Evolutionary conservation across 2,797 vertebrate species (phyloP).

Genomic region (Myotis daubentonii): DNA sequence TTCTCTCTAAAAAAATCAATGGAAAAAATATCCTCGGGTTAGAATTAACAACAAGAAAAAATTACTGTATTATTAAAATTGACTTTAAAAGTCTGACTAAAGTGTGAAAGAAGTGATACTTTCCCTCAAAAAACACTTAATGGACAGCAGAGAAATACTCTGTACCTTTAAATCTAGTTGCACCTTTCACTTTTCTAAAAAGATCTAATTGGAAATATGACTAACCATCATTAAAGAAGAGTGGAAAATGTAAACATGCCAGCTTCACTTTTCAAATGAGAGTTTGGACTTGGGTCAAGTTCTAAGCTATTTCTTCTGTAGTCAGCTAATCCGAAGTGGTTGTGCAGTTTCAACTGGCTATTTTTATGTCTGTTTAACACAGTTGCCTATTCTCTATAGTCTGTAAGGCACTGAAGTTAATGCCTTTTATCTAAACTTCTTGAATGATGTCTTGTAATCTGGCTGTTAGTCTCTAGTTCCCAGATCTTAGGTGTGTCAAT

Average conservation of each 20-base stretch:
- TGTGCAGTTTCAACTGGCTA: background rate
- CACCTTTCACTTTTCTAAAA: background rate
- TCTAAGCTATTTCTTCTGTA: background rate
- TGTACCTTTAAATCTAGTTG: background rate
- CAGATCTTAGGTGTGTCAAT: background rate
- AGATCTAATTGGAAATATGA: slow-evolving; percentile 34
- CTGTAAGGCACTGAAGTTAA: background rate
- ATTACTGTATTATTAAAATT: background rate
- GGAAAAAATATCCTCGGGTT: too few relatives aligned
- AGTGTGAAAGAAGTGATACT: slow-evolving; percentile 21
- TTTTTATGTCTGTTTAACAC: background rate
- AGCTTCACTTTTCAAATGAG: background rate
- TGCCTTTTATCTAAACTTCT: background rate
- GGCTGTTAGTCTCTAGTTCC: background rate
- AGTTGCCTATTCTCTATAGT: background rate
- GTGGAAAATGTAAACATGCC: background rate
- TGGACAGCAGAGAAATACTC: background rate
- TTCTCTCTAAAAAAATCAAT: too few relatives aligned
- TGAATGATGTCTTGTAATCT: background rate
- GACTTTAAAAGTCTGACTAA: background rate
- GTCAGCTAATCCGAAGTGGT: background rate
- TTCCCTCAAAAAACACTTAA: slow-evolving; percentile 24
- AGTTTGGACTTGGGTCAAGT: background rate
- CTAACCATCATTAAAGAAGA: background rate
- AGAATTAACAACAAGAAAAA: background rate